Percentiles rank a stretch among this genome's conserved stretches.
Evolutionary conservation across 2,797 vertebrate genomes (phyloP).

Genomic region (Notolabrus celidotus): DNA sequence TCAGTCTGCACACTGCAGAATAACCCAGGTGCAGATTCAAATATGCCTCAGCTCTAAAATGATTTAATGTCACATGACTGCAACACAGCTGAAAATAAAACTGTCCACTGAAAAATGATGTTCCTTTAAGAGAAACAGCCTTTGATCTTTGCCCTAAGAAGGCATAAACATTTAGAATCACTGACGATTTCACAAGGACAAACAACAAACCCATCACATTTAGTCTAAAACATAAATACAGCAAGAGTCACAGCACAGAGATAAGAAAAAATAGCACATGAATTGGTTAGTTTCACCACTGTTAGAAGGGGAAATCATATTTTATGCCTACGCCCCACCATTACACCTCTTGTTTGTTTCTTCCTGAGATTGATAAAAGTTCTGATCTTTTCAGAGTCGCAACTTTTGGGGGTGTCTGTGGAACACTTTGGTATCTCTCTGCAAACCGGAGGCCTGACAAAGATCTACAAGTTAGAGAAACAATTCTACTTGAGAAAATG

Average conservation of each 20-base stretch:
- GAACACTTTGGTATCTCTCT: constrained; percentile 86
- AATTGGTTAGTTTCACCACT: constrained; percentile 74
- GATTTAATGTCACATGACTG: constrained; percentile 34
- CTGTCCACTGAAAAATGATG: constrained; percentile 46
- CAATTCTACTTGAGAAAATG: constrained; percentile 51
- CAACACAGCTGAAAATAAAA: constrained; percentile 43
- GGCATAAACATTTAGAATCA: constrained; percentile 81
- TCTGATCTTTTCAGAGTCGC: constrained; percentile 73
- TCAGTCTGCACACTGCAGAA: constrained; percentile 57
- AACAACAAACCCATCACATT: constrained; percentile 79
- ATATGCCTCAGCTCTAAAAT: constrained; percentile 44
- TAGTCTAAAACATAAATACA: constrained; percentile 80
- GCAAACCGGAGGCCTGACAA: constrained; percentile 65
- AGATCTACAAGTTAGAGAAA: constrained; percentile 62
- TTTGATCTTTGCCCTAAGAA: constrained; percentile 85
- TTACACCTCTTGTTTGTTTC: constrained; percentile 72
- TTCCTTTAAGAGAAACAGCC: constrained; percentile 71
- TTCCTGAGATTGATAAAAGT: constrained; percentile 87
- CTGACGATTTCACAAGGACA: constrained; percentile 79
- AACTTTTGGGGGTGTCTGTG: constrained; percentile 75
- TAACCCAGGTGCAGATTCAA: constrained; percentile 42
- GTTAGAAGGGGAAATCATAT: constrained; percentile 61
- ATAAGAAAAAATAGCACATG: constrained; percentile 67
- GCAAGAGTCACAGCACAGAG: constrained; percentile 81
- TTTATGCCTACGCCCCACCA: constrained; percentile 62